Evolutionary conservation across 2,113 vertebrate species (phyloP).

Genomic region (Plecotus auritus): DNA sequence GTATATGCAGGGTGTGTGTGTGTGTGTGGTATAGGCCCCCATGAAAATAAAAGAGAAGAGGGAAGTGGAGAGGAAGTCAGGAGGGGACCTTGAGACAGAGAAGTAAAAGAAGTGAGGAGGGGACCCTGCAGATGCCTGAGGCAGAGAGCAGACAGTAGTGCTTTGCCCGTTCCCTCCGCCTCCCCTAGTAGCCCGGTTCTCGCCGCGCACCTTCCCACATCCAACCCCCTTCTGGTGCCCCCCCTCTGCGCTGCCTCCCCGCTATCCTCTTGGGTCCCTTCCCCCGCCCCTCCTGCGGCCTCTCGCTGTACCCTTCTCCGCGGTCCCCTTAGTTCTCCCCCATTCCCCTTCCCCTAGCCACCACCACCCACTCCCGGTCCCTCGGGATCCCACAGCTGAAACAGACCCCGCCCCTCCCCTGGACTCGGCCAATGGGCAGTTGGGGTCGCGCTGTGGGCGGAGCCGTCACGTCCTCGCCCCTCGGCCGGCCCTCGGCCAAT

Average conservation of each 20-base stretch:
- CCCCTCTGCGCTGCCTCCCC: neutral
- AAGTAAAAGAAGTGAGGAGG: neutral
- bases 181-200: too few species aligned
- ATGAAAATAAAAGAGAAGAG: neutral
- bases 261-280: too few species aligned
- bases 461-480: neutral
- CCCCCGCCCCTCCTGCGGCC: neutral
- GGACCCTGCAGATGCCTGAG: neutral
- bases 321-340: rapidly evolving
- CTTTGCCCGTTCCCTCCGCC: neutral
- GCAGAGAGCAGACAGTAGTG: neutral
- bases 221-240: neutral
- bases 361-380: neutral
- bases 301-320: neutral
- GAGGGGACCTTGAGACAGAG: neutral
- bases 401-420: neutral
- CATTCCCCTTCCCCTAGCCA: neutral
- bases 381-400: neutral
- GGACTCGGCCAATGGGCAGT: neutral
- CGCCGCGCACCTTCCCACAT: rapidly evolving
- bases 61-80: neutral
- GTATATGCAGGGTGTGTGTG: neutral
- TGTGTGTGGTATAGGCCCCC: neutral
- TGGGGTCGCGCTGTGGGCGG: neutral
- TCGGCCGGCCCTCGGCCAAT: constrained; percentile 36